phyloP scores from a whole-genome alignment of 2,888 invertebrate species.

The Dasypolia templi region DNA sequence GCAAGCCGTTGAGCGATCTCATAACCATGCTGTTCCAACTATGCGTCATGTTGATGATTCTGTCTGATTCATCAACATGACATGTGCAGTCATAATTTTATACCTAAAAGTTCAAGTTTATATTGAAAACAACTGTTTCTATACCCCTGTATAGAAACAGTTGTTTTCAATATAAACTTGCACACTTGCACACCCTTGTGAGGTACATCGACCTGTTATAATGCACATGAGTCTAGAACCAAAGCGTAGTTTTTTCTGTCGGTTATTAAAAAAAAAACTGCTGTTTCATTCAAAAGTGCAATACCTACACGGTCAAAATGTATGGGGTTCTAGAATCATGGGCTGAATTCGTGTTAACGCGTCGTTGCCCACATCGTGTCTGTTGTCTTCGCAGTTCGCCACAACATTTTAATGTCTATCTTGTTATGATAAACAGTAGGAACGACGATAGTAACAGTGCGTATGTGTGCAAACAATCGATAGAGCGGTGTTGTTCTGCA shows the following conservation, averaged over 20 bases:
- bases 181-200: too few relatives aligned
- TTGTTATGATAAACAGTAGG: slow-evolving; percentile 34
- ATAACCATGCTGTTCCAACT: slow-evolving; percentile 29
- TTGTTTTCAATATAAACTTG: too few relatives aligned
- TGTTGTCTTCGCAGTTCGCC: slow-evolving; percentile 6
- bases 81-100: slow-evolving; percentile 26
- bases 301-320: background rate
- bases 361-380: too few relatives aligned
- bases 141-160: too few relatives aligned
- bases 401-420: slow-evolving; percentile 13
- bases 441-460: slow-evolving; percentile 9
- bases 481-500: slow-evolving; percentile 31
- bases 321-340: background rate
- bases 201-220: background rate
- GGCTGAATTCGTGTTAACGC: too few relatives aligned
- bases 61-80: too few relatives aligned
- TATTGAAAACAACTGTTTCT: slow-evolving; percentile 25
- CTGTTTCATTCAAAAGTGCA: background rate
- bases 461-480: slow-evolving; percentile 50
- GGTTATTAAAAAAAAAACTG: background rate
- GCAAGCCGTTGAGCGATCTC: slow-evolving; percentile 20
- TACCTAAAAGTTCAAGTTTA: slow-evolving; percentile 31
- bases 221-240: background rate
- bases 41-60: slow-evolving; percentile 59
- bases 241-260: background rate